Evolutionary conservation across 2,888 invertebrate species (phyloP).

Genomic region (Hedychridium roseum): DNA sequence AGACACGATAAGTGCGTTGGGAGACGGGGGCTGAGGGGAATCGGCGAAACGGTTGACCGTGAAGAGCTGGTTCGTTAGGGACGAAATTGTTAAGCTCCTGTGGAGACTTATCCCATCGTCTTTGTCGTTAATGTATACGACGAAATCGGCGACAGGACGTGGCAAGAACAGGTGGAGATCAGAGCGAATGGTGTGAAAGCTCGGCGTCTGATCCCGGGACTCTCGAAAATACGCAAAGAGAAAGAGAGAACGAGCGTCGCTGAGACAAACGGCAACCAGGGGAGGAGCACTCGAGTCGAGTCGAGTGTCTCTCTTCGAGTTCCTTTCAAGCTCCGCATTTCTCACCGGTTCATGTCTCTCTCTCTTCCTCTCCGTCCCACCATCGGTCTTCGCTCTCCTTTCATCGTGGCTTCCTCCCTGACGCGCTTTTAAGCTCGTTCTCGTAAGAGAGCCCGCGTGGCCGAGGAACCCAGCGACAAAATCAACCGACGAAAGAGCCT

Average conservation of each 20-base stretch:
- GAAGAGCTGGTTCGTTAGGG: no score
- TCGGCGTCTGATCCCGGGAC: no score
- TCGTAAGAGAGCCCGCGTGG: constrained; percentile 28
- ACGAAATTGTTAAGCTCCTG: no score
- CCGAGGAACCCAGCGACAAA: constrained; percentile 20
- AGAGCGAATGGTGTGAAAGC: no score
- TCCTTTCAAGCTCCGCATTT: constrained; percentile 59
- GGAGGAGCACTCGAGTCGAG: constrained; percentile 50
- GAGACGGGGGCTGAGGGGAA: no score
- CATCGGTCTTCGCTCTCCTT: constrained; percentile 11
- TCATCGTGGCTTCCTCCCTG: constrained; percentile 46
- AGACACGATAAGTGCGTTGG: no score
- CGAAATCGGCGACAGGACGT: no score
- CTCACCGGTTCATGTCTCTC: no score
- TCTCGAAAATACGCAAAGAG: constrained; percentile 2
- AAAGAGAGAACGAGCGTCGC: constrained; percentile 22
- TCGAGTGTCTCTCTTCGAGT: constrained; percentile 53
- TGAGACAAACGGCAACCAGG: constrained; percentile 52
- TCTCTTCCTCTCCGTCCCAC: constrained; percentile 1
- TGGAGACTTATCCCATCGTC: no score
- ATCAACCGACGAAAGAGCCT: constrained; percentile 1
- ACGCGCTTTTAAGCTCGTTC: constrained; percentile 49
- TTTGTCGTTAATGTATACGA: no score
- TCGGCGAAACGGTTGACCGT: no score
- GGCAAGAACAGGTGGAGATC: no score